A percentile compares a stretch with the other conserved stretches of the same genome.
These are phyloP conservation scores for Notodonta ziczac DNA, from an alignment of 2,888 invertebrate genomes.

Conservation along the genomic window DNA sequence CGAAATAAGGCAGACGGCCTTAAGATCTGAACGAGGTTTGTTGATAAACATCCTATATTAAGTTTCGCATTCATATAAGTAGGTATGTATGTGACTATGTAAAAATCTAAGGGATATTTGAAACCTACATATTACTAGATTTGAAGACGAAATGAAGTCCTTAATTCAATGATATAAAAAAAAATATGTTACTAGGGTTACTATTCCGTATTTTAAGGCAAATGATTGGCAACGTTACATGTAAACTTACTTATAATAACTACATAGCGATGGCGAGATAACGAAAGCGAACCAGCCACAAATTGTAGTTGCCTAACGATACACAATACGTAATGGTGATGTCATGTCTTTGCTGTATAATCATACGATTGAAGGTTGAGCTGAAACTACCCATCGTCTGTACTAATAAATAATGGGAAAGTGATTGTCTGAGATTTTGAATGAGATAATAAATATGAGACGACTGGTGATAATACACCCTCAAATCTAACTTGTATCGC, in stretches of 20 bases:
- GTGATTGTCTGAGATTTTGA: neutral
- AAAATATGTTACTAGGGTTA: neutral
- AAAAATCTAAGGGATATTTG: too few species aligned
- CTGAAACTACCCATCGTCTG: neutral
- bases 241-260: constrained; percentile 5
- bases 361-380: constrained; percentile 39
- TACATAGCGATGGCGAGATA: neutral
- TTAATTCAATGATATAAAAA: too few species aligned
- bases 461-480: too few species aligned
- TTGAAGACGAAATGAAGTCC: too few species aligned
- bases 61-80: too few species aligned
- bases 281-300: neutral
- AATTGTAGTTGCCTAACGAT: constrained; percentile 14
- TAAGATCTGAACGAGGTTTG: too few species aligned
- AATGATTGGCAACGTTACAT: constrained; percentile 4
- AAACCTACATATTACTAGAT: too few species aligned
- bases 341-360: constrained; percentile 47
- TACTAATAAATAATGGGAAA: neutral
- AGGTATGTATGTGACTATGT: too few species aligned
- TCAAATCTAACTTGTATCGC: too few species aligned
- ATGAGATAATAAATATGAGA: neutral
- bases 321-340: constrained; percentile 40
- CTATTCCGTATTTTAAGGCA: neutral
- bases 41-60: too few species aligned
- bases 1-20: too few species aligned